Evolutionary conservation across 2,113 vertebrate genomes (phyloP), one percentile per base, ranked within the genome.

Genomic region (Mormyrus lacerda): DNA sequence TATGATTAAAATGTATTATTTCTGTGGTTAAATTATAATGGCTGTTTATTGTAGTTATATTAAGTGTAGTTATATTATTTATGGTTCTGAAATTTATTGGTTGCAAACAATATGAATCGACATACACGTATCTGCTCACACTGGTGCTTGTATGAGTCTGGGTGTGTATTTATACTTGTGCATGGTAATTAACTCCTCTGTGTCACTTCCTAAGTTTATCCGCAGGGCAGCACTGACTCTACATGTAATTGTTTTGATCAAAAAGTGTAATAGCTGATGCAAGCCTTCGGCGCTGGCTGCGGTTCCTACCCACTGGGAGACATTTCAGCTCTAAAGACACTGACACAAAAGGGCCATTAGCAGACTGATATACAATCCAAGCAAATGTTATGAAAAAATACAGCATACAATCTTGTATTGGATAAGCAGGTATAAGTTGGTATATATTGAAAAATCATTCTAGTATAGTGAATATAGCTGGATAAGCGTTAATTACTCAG

Each of bases 381-480:
- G 61, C 61, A 65, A 65, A 27, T 65, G 61, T 65, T n/a, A 65
- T 65, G 61, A 65, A 65, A 65, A 65, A 27, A 65, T 65, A 65
- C 8, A 65, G 9, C 1, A 65, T 10, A 65, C 3, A 11, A 4
- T 11, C 61, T n/a, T 65, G 61, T 27, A 65, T n/a, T 65, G n/a
- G 61, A 27, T 27, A 65, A 10, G 61, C 61, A 27, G n/a, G n/a
- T n/a, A n/a, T n/a, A 65, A 27, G 2, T 27, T 27, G 58, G 58
- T 65, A 10, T 65, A 3, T 65, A n/a, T 65, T 65, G 89, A 91
- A 92, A 92, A 82, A 48, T 50, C 88, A 92, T 85, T 92, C 91
- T 90, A 85, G 48, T 58, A 55, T 13, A 90, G 90, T 92, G 90
- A 88, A 87, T 58, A 42, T 21, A 24, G 51, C 39, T 87, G 51